Evolutionary conservation across 2,888 invertebrate species (phyloP).

Genomic region (Phyto melanocephala): DNA sequence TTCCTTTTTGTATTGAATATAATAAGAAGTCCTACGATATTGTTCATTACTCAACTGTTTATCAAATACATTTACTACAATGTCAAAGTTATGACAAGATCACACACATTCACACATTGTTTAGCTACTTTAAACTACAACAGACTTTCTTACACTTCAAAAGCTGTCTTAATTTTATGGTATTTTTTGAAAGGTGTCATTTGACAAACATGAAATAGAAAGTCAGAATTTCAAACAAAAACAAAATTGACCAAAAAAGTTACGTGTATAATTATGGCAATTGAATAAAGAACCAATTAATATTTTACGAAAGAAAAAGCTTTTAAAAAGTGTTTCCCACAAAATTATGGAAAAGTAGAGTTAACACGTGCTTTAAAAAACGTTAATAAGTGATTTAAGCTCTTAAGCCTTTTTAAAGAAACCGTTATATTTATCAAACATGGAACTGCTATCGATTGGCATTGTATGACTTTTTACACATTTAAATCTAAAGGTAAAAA

Average conservation of each 20-base stretch:
- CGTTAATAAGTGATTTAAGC: too few relatives aligned
- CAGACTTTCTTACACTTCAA: neutral
- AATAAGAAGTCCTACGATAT: too few relatives aligned
- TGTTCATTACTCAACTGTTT: neutral
- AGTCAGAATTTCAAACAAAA: neutral
- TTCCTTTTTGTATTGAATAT: too few relatives aligned
- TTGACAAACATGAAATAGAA: slow-evolving; percentile 5
- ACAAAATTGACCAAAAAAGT: neutral
- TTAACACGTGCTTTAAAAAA: too few relatives aligned
- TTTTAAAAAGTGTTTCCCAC: neutral
- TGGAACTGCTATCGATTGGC: too few relatives aligned
- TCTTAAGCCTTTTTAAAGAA: too few relatives aligned
- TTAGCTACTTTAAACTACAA: neutral
- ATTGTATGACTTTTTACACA: too few relatives aligned
- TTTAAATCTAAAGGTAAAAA: too few relatives aligned
- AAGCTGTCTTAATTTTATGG: neutral
- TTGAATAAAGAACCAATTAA: slow-evolving; percentile 13
- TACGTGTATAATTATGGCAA: slow-evolving; percentile 9
- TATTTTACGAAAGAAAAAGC: neutral
- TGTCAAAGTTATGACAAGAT: neutral
- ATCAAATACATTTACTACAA: too few relatives aligned
- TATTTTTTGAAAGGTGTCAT: neutral
- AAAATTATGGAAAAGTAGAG: too few relatives aligned
- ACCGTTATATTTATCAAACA: too few relatives aligned
- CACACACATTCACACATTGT: neutral